phyloP scores from a whole-genome alignment of 2,797 vertebrate genomes.

The Semotilus atromaculatus region DNA sequence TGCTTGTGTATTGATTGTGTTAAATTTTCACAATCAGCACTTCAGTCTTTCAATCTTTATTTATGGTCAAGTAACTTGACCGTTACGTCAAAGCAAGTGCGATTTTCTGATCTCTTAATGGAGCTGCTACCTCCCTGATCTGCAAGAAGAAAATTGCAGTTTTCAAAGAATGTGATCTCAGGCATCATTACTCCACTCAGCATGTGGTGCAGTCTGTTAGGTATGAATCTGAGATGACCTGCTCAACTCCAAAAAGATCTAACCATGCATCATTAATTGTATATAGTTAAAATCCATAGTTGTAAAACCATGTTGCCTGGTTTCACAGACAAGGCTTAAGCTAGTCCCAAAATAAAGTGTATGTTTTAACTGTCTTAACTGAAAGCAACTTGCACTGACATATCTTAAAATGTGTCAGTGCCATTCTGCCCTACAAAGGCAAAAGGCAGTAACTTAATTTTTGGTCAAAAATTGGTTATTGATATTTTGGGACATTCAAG shows the following conservation, averaged over 20 bases:
- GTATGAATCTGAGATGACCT: constrained; percentile 14
- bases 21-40: no score
- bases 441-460: no score
- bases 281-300: neutral
- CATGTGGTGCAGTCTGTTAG: constrained; percentile 1
- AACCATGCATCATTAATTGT: constrained; percentile 19
- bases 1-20: neutral
- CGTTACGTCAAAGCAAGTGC: neutral
- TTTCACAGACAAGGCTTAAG: neutral
- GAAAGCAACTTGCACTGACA: neutral
- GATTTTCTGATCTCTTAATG: constrained; percentile 18
- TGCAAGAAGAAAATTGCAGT: constrained; percentile 9
- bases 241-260: neutral
- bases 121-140: constrained; percentile 2
- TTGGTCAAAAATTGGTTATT: no score
- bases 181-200: constrained; percentile 32
- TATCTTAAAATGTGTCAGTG: no score
- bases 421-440: no score
- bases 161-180: constrained; percentile 16
- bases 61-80: neutral
- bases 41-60: neutral
- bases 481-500: no score
- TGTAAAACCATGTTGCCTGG: neutral
- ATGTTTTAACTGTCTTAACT: neutral
- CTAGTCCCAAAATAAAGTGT: neutral